Evolutionary conservation across 2,888 invertebrate species (phyloP).

Genomic region (Lapara coniferarum): DNA sequence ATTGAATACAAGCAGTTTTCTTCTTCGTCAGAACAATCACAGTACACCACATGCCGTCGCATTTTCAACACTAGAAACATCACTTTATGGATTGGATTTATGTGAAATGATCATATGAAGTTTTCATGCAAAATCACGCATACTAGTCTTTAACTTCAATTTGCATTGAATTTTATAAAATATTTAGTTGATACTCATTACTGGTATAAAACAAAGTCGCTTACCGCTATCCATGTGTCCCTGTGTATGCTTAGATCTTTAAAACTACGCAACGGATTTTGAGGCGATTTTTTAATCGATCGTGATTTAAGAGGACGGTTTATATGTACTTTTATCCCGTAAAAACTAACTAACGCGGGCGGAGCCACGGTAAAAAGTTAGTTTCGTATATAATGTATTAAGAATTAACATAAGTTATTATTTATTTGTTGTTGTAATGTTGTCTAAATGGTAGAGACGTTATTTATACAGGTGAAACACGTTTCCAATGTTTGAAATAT

Average conservation of each 20-base stretch:
- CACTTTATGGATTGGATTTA: background rate
- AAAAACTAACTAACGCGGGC: no score
- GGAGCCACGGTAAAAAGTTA: no score
- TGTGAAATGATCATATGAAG: background rate
- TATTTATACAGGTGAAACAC: background rate
- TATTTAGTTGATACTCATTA: background rate
- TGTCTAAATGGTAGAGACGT: background rate
- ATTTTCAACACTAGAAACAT: conserved; percentile 42
- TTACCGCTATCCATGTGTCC: no score
- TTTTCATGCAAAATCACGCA: background rate
- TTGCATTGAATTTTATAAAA: no score
- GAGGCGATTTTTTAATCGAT: no score
- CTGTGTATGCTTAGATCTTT: no score
- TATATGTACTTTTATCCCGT: no score
- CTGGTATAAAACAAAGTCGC: no score
- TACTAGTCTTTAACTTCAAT: background rate
- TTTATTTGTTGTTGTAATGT: conserved; percentile 15
- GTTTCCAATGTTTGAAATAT: background rate
- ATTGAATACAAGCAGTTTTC: conserved; percentile 48
- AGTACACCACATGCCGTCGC: conserved; percentile 60
- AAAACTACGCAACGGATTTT: no score
- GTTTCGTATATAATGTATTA: background rate
- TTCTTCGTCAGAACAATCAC: conserved; percentile 54
- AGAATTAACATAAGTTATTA: background rate
- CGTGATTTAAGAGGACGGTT: no score